Evolutionary conservation across 2,888 invertebrate species (phyloP), one percentile per base, ranked within the genome.

Genomic region (Tachina lurida): DNA sequence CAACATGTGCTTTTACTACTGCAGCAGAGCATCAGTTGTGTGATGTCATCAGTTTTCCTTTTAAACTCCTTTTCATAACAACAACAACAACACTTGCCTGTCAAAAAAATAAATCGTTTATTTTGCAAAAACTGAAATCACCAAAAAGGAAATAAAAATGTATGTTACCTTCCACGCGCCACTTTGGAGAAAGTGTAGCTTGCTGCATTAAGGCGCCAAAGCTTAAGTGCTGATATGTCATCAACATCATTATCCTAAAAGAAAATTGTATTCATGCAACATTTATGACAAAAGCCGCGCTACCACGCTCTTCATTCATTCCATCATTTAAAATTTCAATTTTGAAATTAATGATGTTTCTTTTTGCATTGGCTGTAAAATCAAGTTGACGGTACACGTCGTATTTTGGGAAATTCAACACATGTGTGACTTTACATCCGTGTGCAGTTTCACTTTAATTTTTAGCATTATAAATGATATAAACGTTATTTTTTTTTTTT

Each of bases 281-380:
- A 83, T 65, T 77, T 83, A 71, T 83, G 76, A 77, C 82, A 86
- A 87, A 84, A 86, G 83, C 67, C 75, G 84, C 86, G 65, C 73
- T 75, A 7, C 5, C 31, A 7, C 31, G 7, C 79, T 83, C 43
- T 43, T 77, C 47, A 54, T 60, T 58, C 56, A 54, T 60, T 58
- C 56, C 19, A 60, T 49, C 41, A 62, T 79, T 60, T 75, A 22
- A 60, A 80, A 76, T 73, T 75, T 68, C 63, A 78, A 75, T 85
- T 85, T 74, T 80, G 78, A 91, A 90, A 91, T 91, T 91, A 91
- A 91, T 91, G 91, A 90, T 91, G 89, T 90, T 90, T 90, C 90
- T 87, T 67, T 31, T 31, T 31, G 31, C 71, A 76, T n/a, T 75
- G 81, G 52, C 62, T 63, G 45, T n/a, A 49, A 65, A 76, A 80